Percentiles rank a stretch among this genome's conserved stretches.
phyloP scores from a whole-genome alignment of 2,888 invertebrate species.

The Tigriopus californicus region DNA sequence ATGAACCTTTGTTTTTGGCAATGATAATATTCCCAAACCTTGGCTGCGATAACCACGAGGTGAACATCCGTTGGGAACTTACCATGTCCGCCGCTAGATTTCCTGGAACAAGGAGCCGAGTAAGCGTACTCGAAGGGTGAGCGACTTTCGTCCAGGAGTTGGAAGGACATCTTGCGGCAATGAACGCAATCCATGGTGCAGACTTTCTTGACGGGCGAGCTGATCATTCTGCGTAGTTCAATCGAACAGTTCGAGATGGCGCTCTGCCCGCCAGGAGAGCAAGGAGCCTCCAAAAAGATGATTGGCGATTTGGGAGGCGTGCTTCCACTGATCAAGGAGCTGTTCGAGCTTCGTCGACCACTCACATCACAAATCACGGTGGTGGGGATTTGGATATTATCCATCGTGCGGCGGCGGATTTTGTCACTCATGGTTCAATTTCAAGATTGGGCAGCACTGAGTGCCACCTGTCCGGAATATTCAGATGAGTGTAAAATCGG shows the following conservation, averaged over 20 bases:
- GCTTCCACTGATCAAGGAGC: no score
- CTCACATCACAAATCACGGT: background rate
- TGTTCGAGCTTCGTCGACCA: no score
- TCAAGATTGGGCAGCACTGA: no score
- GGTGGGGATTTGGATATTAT: conserved; percentile 11
- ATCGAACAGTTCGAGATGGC: background rate
- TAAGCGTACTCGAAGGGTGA: background rate
- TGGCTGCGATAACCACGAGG: no score
- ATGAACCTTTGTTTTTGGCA: no score
- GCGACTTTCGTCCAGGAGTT: background rate
- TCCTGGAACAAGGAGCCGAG: conserved; percentile 10
- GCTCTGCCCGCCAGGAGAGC: background rate
- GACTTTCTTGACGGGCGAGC: background rate
- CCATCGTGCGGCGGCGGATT: background rate
- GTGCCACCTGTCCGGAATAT: no score
- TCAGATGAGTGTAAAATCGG: no score
- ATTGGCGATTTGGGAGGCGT: background rate
- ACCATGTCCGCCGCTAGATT: conserved; percentile 5
- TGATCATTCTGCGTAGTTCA: no score
- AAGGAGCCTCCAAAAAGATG: background rate
- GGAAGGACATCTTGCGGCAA: conserved; percentile 2
- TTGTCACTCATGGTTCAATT: background rate
- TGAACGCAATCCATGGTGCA: conserved; percentile 14
- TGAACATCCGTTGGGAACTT: background rate
- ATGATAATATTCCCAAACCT: no score